Conservation (phyloP, 2,797 vertebrate genomes). For the Pelobates cultripes region DNA sequence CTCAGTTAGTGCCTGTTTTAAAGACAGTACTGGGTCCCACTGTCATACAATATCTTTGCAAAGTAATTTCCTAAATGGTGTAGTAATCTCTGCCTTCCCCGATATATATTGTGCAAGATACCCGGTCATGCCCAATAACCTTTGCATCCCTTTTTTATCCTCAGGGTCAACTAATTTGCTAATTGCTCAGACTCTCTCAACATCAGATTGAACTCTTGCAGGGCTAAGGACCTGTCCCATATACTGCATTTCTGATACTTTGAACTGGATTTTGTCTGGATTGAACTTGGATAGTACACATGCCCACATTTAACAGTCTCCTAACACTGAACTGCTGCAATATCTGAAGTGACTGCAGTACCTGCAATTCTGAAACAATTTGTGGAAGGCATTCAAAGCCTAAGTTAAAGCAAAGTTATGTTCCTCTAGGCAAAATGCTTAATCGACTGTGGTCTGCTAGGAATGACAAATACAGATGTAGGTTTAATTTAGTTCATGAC, state of each 20-base stretch:
- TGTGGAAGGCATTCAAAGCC: too few species aligned
- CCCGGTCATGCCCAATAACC: background rate
- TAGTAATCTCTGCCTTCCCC: slow-evolving; percentile 18
- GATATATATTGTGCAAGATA: slow-evolving; percentile 25
- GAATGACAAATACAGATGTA: too few species aligned
- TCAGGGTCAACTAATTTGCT: slow-evolving; percentile 35
- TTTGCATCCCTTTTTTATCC: slow-evolving; percentile 15
- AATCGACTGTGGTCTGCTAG: too few species aligned
- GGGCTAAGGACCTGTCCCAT: slow-evolving; percentile 24
- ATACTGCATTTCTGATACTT: background rate
- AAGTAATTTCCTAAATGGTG: slow-evolving; percentile 13
- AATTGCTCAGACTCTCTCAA: slow-evolving; percentile 27
- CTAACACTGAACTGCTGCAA: too few species aligned
- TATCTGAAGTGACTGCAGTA: too few species aligned
- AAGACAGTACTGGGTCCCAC: background rate
- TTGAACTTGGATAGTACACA: too few species aligned
- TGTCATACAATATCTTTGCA: slow-evolving; percentile 37
- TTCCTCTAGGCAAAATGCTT: too few species aligned
- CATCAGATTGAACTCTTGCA: background rate
- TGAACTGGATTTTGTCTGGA: too few species aligned
- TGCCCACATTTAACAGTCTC: too few species aligned
- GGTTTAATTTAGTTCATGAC: too few species aligned
- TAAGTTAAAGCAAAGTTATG: too few species aligned
- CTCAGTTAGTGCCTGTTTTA: background rate
- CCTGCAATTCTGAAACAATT: too few species aligned